These are phyloP conservation scores for Rutilus rutilus DNA, from an alignment of 2,113 vertebrate species.

Conservation along the genomic window DNA sequence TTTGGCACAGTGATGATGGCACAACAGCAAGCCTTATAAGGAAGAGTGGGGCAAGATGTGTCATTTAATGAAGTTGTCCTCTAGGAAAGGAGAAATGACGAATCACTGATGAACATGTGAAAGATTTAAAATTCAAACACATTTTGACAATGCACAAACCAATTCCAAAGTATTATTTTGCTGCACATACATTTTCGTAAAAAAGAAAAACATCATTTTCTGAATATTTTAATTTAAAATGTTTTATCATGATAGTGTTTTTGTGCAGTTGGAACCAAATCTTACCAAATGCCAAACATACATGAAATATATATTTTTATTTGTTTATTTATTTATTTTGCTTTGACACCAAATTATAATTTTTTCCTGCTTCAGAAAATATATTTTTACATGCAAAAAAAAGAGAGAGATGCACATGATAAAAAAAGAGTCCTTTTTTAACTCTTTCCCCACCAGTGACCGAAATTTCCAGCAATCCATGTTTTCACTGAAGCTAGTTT, in stretches of 20 bases:
- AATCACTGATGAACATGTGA: background rate
- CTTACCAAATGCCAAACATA: background rate
- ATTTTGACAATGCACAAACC: background rate
- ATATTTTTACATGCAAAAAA: background rate
- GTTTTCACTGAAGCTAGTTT: too few species aligned
- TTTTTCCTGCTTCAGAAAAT: background rate
- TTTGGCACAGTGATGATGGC: conserved; percentile 47
- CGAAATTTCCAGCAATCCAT: too few species aligned
- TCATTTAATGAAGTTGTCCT: background rate
- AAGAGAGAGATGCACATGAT: too few species aligned
- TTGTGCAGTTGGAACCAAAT: background rate
- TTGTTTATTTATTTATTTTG: background rate
- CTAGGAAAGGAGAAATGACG: background rate
- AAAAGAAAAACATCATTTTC: background rate
- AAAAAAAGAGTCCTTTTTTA: too few species aligned
- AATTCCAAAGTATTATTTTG: background rate
- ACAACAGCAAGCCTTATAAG: conserved; percentile 49
- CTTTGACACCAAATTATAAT: background rate
- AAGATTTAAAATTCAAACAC: background rate
- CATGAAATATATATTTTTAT: background rate
- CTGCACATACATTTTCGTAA: background rate
- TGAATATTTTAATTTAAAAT: background rate
- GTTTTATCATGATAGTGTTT: background rate
- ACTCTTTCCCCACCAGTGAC: too few species aligned
- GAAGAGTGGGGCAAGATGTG: conserved; percentile 21